Evolutionary conservation across 2,888 invertebrate species (phyloP).

Genomic region (Escarpia spicata): DNA sequence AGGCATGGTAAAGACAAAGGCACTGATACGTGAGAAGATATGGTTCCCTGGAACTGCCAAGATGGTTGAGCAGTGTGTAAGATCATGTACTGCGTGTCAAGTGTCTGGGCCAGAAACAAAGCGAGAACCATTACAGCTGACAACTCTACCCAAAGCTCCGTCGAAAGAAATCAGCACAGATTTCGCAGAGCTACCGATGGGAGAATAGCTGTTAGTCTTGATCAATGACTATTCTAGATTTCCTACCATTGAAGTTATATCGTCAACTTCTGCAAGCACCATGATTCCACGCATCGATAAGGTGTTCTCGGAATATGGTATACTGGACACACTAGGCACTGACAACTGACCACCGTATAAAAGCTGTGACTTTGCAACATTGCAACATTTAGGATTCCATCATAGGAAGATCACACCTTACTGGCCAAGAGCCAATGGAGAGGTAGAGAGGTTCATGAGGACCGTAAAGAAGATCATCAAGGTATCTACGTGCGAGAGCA

Average conservation of each 20-base stretch:
- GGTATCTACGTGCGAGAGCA: too few relatives aligned
- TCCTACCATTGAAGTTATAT: constrained; percentile 40
- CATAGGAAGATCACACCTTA: too few relatives aligned
- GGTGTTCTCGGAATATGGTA: constrained; percentile 18
- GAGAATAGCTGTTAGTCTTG: constrained; percentile 41
- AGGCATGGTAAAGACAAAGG: constrained; percentile 45
- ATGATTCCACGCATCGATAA: constrained; percentile 38
- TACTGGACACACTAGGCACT: constrained; percentile 40
- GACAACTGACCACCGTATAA: not conserved
- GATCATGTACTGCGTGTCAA: constrained; percentile 35
- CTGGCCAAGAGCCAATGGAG: too few relatives aligned
- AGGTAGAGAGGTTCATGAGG: too few relatives aligned
- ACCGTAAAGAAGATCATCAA: too few relatives aligned
- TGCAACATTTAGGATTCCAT: not conserved
- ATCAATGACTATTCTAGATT: constrained; percentile 43
- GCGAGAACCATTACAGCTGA: constrained; percentile 36
- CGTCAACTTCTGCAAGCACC: constrained; percentile 33
- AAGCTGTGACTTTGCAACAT: not conserved
- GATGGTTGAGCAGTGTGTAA: constrained; percentile 37
- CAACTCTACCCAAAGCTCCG: constrained; percentile 35
- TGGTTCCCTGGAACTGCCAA: constrained; percentile 45
- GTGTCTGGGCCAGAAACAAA: constrained; percentile 23
- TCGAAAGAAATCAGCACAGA: constrained; percentile 37
- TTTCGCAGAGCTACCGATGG: constrained; percentile 36
- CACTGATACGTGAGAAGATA: constrained; percentile 42